Conservation (phyloP, 2,797 vertebrate species). For the Sebastes hubbsi region DNA sequence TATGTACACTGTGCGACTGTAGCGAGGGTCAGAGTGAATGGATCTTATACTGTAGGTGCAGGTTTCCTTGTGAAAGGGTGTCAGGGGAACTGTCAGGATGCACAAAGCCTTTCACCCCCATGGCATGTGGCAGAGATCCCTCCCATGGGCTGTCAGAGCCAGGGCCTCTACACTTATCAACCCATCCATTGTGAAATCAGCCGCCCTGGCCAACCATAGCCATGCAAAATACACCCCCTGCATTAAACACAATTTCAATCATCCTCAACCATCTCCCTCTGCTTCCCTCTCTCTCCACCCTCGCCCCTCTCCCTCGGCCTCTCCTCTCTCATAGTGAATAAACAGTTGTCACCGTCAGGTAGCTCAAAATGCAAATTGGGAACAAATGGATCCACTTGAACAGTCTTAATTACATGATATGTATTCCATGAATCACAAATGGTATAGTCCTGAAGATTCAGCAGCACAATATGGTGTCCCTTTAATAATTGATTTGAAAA, state of each 20-base stretch:
- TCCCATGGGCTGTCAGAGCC: constrained; percentile 75
- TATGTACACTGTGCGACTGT: constrained; percentile 8
- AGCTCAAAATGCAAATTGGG: constrained; percentile 81
- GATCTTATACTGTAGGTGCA: constrained; percentile 45
- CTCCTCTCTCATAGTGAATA: constrained; percentile 74
- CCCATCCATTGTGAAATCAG: constrained; percentile 86
- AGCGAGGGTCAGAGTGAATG: constrained; percentile 12
- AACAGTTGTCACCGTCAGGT: constrained; percentile 79
- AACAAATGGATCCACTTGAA: constrained; percentile 84
- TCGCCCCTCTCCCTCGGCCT: constrained; percentile 42
- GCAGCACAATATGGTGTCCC: constrained; percentile 78
- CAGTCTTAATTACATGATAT: constrained; percentile 87
- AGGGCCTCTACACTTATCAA: constrained; percentile 81
- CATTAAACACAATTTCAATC: constrained; percentile 81
- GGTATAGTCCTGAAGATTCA: constrained; percentile 77
- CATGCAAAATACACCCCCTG: constrained; percentile 82
- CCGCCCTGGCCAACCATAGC: constrained; percentile 79
- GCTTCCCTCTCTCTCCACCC: constrained; percentile 46
- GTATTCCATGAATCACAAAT: constrained; percentile 89
- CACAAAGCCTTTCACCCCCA: constrained; percentile 73
- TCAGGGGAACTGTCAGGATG: constrained; percentile 63
- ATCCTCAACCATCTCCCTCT: constrained; percentile 78
- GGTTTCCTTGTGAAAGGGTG: constrained; percentile 52
- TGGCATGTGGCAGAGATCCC: constrained; percentile 69
- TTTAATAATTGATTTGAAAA: constrained; percentile 85